Percentiles rank a stretch among this genome's conserved stretches.
phyloP scores from a whole-genome alignment of 2,113 vertebrate genomes.

The Callopanchax toddi region DNA sequence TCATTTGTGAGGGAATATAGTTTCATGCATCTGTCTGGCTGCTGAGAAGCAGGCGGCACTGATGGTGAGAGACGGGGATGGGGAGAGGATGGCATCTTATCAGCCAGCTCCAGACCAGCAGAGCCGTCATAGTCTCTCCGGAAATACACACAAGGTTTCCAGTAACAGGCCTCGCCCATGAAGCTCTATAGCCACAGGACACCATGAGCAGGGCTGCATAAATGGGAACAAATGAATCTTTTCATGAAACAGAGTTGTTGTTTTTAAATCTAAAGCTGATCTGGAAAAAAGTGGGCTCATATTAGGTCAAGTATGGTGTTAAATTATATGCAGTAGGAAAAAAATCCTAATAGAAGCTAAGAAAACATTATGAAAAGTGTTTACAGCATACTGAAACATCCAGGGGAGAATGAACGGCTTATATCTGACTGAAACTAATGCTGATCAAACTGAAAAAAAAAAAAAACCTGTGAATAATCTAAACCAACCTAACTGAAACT shows the following conservation, averaged over 20 bases:
- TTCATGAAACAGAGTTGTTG: conserved; percentile 11
- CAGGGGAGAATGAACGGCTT: background rate
- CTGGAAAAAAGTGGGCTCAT: conserved; percentile 28
- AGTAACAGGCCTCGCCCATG: conserved; percentile 86
- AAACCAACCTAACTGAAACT: too few species aligned
- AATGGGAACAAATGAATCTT: conserved; percentile 50
- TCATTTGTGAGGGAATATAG: conserved; percentile 77
- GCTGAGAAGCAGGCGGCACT: conserved; percentile 78
- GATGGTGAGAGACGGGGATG: conserved; percentile 71
- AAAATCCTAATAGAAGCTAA: conserved; percentile 8
- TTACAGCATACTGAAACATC: background rate
- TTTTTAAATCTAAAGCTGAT: conserved; percentile 27
- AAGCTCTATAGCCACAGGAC: conserved; percentile 65
- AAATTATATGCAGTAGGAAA: too few species aligned
- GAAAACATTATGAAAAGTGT: background rate
- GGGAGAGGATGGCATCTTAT: conserved; percentile 92
- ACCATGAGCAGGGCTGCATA: conserved; percentile 34
- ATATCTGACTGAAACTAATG: background rate
- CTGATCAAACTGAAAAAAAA: conserved; percentile 8
- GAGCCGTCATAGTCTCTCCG: conserved; percentile 84
- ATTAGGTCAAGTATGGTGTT: conserved; percentile 57
- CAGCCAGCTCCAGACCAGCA: conserved; percentile 87
- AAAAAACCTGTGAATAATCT: background rate
- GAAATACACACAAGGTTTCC: conserved; percentile 84
- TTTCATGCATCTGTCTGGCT: conserved; percentile 81